Conservation (phyloP, 35 echinoderm and acorn worm genomes). For the Apostichopus japonicus region DNA sequence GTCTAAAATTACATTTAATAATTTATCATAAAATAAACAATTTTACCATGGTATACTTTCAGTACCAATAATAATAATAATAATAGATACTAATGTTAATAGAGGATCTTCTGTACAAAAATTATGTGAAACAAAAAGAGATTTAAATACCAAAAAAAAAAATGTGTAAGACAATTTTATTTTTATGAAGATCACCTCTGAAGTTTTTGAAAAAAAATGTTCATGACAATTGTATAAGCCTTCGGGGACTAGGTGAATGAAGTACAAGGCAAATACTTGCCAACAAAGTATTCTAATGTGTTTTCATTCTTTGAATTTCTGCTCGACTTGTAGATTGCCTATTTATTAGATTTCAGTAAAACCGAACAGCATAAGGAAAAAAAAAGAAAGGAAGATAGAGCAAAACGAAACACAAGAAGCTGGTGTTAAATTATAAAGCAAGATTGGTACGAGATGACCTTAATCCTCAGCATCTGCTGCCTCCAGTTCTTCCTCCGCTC, state of each 20-base stretch:
- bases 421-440: no score
- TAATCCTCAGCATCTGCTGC: neutral
- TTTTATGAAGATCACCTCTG: neutral
- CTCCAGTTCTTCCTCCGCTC: neutral
- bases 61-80: slow-evolving; percentile 19
- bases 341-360: no score
- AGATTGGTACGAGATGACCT: no score
- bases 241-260: neutral
- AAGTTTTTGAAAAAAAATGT: neutral
- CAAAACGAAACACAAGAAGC: no score
- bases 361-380: no score
- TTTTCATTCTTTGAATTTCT: neutral
- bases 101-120: no score
- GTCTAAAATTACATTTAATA: slow-evolving; percentile 1
- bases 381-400: no score
- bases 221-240: neutral
- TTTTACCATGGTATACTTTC: slow-evolving; percentile 42
- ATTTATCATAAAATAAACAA: slow-evolving; percentile 16
- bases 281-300: neutral
- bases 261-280: slow-evolving; percentile 14
- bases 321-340: no score
- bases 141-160: no score
- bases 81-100: neutral
- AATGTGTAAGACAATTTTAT: neutral
- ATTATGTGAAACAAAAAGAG: no score